phyloP scores from a whole-genome alignment of 2,888 invertebrate species.

The Acronicta alni region DNA sequence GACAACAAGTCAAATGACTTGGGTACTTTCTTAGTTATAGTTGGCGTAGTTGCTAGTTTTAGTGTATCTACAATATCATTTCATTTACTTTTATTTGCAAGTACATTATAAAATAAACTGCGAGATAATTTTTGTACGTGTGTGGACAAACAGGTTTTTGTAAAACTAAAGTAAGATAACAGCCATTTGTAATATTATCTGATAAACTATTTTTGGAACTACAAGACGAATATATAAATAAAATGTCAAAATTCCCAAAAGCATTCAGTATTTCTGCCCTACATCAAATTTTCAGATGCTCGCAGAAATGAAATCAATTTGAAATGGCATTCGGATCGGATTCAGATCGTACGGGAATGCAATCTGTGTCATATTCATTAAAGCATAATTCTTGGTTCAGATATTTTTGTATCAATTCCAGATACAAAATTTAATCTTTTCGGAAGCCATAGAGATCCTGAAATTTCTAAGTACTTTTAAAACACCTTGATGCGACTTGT shows the following conservation, averaged over 20 bases:
- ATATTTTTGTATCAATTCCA: conserved; percentile 13
- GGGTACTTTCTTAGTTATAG: no score
- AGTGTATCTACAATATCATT: no score
- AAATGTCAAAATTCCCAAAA: conserved; percentile 7
- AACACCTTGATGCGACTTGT: no score
- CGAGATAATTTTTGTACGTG: no score
- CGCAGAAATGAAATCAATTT: conserved; percentile 32
- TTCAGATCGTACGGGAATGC: conserved; percentile 19
- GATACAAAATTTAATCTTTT: not conserved
- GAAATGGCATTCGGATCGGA: conserved; percentile 37
- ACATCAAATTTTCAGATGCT: conserved; percentile 25
- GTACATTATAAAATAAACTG: no score
- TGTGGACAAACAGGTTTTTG: no score
- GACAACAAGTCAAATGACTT: no score
- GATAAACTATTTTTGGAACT: conserved; percentile 25
- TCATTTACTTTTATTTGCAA: no score
- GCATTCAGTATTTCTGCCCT: not conserved
- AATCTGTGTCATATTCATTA: conserved; percentile 34
- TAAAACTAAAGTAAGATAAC: no score
- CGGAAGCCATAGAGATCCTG: no score
- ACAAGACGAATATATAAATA: conserved; percentile 11
- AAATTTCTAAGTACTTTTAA: no score
- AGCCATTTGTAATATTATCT: not conserved
- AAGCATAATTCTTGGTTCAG: conserved; percentile 21
- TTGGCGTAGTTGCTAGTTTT: no score